A percentile compares a stretch with the other conserved stretches of the same genome.
Conservation (phyloP, 2,113 vertebrate species). For the Calyptommatus sinebrachiatus region DNA sequence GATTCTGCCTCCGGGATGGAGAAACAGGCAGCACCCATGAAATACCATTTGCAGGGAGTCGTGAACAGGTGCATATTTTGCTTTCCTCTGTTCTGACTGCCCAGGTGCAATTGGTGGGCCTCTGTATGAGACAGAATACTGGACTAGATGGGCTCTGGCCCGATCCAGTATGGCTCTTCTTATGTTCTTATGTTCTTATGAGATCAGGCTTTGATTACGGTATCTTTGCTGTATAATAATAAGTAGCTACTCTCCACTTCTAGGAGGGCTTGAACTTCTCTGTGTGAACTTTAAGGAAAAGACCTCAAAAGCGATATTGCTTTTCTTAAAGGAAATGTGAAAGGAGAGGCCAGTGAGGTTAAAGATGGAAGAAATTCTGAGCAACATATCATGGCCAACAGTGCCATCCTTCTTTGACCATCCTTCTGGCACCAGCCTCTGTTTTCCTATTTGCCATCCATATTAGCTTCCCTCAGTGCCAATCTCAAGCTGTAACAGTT, state of each 20-base stretch:
- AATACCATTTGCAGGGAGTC: no score
- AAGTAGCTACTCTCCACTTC: neutral
- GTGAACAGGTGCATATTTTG: no score
- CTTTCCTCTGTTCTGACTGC: no score
- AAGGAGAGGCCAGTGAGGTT: neutral
- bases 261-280: neutral
- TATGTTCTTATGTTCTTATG: no score
- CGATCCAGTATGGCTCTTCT: no score
- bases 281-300: neutral
- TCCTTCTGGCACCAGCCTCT: neutral
- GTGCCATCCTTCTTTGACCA: neutral
- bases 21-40: no score
- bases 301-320: neutral
- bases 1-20: no score
- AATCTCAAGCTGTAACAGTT: conserved; percentile 13
- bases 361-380: neutral
- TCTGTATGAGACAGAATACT: no score
- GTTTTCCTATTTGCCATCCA: neutral
- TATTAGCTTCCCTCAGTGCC: neutral
- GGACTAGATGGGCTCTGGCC: no score
- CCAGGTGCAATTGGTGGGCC: no score
- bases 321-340: neutral
- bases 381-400: neutral
- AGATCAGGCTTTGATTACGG: no score
- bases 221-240: no score